Conservation (phyloP, 2,113 vertebrate species). For the Nothocercus julius region DNA sequence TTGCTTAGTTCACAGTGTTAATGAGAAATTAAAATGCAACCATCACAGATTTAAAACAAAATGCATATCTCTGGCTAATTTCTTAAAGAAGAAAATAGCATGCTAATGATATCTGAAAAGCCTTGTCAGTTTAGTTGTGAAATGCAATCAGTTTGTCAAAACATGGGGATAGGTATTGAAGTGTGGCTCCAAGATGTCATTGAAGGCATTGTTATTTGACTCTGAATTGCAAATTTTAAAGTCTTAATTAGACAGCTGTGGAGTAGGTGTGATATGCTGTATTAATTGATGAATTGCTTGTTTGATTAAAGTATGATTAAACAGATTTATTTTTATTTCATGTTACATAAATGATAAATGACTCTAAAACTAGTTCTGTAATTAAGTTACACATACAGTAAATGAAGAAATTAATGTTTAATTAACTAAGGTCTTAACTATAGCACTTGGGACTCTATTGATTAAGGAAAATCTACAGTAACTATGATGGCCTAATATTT, state of each 20-base stretch:
- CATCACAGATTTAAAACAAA: background rate
- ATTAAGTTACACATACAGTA: constrained; percentile 47
- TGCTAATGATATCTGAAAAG: background rate
- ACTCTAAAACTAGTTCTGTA: constrained; percentile 41
- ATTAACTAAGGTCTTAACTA: constrained; percentile 48
- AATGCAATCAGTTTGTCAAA: background rate
- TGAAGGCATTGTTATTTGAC: background rate
- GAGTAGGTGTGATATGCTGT: constrained; percentile 1
- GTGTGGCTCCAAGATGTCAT: background rate
- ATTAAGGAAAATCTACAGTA: background rate
- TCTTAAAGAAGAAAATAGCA: background rate
- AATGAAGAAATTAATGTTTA: constrained; percentile 64
- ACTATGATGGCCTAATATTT: background rate
- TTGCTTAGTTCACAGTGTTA: background rate
- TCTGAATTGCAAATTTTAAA: constrained; percentile 8
- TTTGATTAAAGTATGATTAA: constrained; percentile 65
- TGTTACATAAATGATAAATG: constrained; percentile 61
- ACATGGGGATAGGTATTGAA: background rate
- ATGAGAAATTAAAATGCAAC: background rate
- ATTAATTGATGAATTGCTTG: constrained; percentile 64
- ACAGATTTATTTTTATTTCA: constrained; percentile 66
- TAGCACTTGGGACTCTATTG: background rate
- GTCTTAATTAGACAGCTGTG: constrained; percentile 7
- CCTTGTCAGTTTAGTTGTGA: background rate
- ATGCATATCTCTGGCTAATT: background rate